Percentiles rank a stretch among this genome's conserved stretches.
phyloP scores from a whole-genome alignment of 1,140 invertebrate species.

The Vanessa tameamea region DNA sequence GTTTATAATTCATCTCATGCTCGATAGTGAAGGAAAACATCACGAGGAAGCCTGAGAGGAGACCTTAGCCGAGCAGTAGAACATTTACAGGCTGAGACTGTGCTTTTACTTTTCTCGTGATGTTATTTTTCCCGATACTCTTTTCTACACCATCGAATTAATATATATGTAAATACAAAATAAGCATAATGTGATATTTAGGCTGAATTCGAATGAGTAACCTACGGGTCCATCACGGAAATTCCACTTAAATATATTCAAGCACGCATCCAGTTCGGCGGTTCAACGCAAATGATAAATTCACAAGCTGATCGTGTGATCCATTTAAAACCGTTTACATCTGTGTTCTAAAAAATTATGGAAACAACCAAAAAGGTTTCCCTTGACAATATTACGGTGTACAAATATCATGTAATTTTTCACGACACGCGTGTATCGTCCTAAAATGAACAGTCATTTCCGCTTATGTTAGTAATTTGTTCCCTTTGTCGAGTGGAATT shows the following conservation, averaged over 20 bases:
- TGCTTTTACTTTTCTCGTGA: too few species aligned
- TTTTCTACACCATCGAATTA: too few species aligned
- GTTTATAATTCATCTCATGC: too few species aligned
- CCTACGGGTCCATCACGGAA: neutral
- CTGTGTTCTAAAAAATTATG: neutral
- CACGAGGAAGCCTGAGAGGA: too few species aligned
- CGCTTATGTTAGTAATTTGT: conserved; percentile 27
- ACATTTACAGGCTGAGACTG: too few species aligned
- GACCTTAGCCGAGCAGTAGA: too few species aligned
- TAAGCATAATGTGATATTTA: too few species aligned
- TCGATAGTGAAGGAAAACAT: too few species aligned
- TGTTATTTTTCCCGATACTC: too few species aligned
- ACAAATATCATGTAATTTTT: conserved; percentile 28
- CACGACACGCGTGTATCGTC: conserved; percentile 18
- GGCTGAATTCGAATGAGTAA: too few species aligned
- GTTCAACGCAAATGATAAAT: conserved; percentile 1
- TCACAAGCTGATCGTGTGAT: neutral
- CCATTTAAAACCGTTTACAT: conserved; percentile 8
- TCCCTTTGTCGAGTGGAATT: conserved; percentile 18
- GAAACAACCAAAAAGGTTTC: conserved; percentile 13
- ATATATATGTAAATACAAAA: too few species aligned
- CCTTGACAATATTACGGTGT: conserved; percentile 20
- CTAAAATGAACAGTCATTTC: conserved; percentile 15
- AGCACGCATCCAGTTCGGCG: neutral
- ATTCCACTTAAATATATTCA: neutral